Evolutionary conservation across 2,113 vertebrate species (phyloP).

Genomic region (Chlorodrepanis virens): DNA sequence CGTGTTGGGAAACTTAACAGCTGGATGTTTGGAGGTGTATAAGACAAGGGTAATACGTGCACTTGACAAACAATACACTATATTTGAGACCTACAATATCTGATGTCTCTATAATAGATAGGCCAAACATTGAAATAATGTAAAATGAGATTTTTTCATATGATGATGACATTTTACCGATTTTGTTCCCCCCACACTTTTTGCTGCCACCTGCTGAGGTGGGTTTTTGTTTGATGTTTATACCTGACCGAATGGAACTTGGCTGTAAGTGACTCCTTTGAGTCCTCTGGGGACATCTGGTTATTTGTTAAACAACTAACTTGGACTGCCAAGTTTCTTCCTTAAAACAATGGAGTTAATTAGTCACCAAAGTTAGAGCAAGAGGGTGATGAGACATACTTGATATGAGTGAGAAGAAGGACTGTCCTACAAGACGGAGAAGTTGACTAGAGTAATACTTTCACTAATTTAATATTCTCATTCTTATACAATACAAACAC

Average conservation of each 20-base stretch:
- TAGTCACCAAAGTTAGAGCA: neutral
- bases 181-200: neutral
- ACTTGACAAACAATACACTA: neutral
- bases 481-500: neutral
- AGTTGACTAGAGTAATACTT: neutral
- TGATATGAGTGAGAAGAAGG: neutral
- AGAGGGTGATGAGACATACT: neutral
- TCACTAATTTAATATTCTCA: neutral
- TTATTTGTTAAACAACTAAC: conserved; percentile 34
- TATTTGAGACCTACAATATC: neutral
- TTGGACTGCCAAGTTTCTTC: conserved; percentile 7
- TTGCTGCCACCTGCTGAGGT: neutral
- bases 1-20: neutral
- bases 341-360: conserved; percentile 13
- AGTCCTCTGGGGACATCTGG: neutral
- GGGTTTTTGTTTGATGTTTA: neutral
- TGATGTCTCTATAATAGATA: neutral
- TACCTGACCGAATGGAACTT: neutral
- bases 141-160: neutral
- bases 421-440: neutral
- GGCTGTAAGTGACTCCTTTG: neutral
- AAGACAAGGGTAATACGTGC: neutral
- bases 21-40: neutral
- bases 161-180: neutral
- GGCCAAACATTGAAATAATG: neutral